Base-by-base conservation (phyloP, 2,888 invertebrate species). In the Scaptomyza tumidula region DNA sequence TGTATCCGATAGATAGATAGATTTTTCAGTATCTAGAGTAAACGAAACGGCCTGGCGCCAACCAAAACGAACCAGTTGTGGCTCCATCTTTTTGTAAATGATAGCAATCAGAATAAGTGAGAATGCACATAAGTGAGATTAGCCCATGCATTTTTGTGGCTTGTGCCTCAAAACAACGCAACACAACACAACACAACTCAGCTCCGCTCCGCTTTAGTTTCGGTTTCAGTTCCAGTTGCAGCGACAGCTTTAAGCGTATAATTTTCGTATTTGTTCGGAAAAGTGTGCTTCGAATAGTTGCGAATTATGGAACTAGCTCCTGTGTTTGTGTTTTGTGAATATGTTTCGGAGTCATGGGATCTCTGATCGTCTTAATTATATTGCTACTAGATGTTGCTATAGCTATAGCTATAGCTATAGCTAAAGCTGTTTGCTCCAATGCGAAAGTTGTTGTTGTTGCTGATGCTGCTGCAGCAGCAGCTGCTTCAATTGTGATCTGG, bases 31-130 rank as follows among this genome's bases (percentile, higher is more conserved):
- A n/a, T 14, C 39, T 13, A 27, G 37, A 27, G 37, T 39, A 39
- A n/a, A 9, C 50, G 59, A 62, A 62, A 55, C 66, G 59, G 59
- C 66, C 54, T 65, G 77, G 82, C 85, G 85, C 53, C 39, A 62
- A 53, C 70, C 70, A 56, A 65, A 62, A 27, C 43, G 45, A 50
- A 49, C 41, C 48, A 45, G 13, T 58, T 59, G 57, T 57, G 66
- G 63, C 70, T 53, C 29, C 11, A 43, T 48, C 58, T 50, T 6
- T 41, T 55, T 53, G 86, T 70, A 77, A 85, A 84, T 80, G 78
- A 84, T 81, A 81, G 65, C 82, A 84, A 86, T 86, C 86, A 85
- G 82, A 87, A 86, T 80, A 78, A 86, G 85, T 85, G 82, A 78
- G 80, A 86, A 82, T 76, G 80, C 76, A 75, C 68, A 80, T 78